Evolutionary conservation across 2,113 vertebrate genomes (phyloP).

Genomic region (human (Homo sapiens)): DNA sequence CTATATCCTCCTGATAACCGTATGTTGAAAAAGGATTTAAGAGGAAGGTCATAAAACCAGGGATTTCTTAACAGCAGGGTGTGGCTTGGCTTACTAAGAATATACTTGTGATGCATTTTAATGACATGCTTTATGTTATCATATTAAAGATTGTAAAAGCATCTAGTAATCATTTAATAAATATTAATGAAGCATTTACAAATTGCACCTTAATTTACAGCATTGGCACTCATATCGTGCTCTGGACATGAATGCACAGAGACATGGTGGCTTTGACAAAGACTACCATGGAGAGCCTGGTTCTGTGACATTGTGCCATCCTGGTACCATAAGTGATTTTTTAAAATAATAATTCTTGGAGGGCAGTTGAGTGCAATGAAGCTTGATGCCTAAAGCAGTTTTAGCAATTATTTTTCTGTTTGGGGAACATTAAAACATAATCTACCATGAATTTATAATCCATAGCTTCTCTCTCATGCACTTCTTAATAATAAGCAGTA

Average conservation of each 20-base stretch:
- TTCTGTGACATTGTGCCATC: conserved; percentile 54
- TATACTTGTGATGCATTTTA: conserved; percentile 84
- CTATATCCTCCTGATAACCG: conserved; percentile 56
- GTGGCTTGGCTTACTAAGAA: conserved; percentile 74
- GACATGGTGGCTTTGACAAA: accelerated
- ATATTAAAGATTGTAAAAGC: conserved; percentile 79
- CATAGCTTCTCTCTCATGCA: conserved; percentile 63
- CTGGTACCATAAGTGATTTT: conserved; percentile 65
- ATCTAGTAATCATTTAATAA: conserved; percentile 81
- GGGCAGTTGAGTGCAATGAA: conserved; percentile 69
- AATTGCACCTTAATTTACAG: conserved; percentile 40
- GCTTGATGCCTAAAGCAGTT: conserved; percentile 78
- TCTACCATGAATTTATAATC: conserved; percentile 80
- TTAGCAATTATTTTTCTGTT: conserved; percentile 81
- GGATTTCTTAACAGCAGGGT: conserved; percentile 69
- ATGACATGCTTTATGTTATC: conserved; percentile 81
- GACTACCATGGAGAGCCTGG: not conserved
- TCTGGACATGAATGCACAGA: not conserved
- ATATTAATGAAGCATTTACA: conserved; percentile 65
- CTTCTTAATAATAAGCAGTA: conserved; percentile 71
- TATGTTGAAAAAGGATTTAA: conserved; percentile 75
- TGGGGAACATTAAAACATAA: conserved; percentile 79
- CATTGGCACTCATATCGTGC: accelerated
- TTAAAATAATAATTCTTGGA: conserved; percentile 76
- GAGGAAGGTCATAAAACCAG: conserved; percentile 64